A percentile compares a stretch with the other conserved stretches of the same genome.
phyloP scores from a whole-genome alignment of 2,888 invertebrate species.

The Uropetala carovei region DNA sequence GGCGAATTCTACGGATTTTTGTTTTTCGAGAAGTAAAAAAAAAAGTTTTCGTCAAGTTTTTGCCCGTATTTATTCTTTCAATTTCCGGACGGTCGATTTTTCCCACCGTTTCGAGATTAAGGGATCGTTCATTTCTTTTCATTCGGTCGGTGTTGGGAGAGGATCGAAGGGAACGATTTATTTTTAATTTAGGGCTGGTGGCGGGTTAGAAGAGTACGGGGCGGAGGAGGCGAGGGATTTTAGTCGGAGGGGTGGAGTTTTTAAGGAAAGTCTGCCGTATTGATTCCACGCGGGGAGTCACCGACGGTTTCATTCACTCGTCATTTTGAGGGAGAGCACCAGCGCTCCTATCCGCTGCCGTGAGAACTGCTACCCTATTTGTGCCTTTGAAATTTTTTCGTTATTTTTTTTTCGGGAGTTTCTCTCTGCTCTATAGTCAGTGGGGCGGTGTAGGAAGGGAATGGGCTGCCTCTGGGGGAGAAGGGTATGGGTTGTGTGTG shows the following conservation, averaged over 20 bases:
- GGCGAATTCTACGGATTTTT: too few species aligned
- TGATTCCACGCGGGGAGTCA: neutral
- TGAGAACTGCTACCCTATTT: neutral
- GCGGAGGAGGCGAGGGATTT: neutral
- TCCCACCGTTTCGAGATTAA: neutral
- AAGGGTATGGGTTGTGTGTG: neutral
- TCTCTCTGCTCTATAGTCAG: neutral
- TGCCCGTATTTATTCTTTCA: neutral
- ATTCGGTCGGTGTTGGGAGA: neutral
- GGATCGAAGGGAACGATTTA: neutral
- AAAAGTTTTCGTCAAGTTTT: too few species aligned
- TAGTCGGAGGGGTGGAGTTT: neutral
- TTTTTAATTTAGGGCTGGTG: neutral
- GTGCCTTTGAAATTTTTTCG: neutral
- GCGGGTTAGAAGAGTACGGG: neutral
- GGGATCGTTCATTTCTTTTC: neutral
- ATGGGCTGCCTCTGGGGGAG: neutral
- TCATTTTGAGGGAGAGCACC: neutral
- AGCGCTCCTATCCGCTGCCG: neutral
- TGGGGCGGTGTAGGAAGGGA: neutral
- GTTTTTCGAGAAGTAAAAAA: too few species aligned
- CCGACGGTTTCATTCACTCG: constrained; percentile 3
- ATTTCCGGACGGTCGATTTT: neutral
- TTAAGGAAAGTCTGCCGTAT: neutral
- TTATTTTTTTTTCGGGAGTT: neutral